phyloP scores from a whole-genome alignment of 2,113 vertebrate genomes.

The Pollimyrus isidori region DNA sequence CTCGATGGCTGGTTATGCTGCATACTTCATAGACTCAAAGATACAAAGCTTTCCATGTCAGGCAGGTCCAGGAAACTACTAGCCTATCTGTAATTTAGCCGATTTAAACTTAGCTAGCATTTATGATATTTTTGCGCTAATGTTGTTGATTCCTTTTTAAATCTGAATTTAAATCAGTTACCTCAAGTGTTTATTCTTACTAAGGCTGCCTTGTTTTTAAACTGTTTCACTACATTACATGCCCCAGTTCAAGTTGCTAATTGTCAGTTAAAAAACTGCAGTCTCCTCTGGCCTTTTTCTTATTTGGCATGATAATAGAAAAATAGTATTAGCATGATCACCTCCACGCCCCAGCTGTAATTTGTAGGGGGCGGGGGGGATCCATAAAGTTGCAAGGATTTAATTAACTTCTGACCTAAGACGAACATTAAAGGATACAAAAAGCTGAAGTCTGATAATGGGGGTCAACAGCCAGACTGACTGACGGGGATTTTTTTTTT shows the following conservation, averaged over 20 bases:
- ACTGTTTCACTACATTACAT: neutral
- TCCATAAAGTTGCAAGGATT: neutral
- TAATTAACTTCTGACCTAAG: neutral
- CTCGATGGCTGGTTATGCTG: neutral
- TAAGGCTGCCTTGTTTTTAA: neutral
- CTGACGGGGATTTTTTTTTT: neutral
- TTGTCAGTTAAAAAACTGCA: neutral
- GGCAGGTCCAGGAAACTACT: neutral
- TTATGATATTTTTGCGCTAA: neutral
- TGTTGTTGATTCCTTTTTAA: neutral
- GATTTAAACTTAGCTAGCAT: neutral
- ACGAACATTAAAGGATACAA: neutral
- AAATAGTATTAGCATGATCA: neutral
- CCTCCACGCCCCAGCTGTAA: neutral
- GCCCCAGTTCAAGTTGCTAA: neutral
- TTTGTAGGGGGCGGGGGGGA: no score
- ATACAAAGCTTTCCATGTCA: neutral
- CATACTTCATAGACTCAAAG: neutral
- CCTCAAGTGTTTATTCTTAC: neutral
- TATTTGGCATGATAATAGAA: constrained; percentile 1
- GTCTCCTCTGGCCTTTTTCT: neutral
- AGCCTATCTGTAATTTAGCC: neutral
- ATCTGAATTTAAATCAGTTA: neutral
- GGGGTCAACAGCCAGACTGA: neutral
- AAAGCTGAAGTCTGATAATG: neutral